These are phyloP conservation scores for Lamprotornis superbus DNA, from an alignment of 2,113 vertebrate genomes.

Conservation along the genomic window DNA sequence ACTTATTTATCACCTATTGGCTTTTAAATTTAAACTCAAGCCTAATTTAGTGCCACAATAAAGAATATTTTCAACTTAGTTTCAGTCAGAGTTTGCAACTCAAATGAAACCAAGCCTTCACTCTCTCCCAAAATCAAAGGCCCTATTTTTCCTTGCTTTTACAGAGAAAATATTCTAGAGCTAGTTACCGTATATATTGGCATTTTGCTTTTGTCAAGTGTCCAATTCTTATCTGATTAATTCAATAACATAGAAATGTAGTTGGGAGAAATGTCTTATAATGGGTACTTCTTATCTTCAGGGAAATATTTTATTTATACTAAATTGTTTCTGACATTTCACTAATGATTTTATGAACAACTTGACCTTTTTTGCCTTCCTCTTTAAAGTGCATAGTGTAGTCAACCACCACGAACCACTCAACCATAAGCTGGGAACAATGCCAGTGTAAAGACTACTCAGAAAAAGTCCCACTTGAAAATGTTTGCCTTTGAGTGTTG, in stretches of 20 bases:
- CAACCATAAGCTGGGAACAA: background rate
- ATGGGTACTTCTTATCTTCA: conserved; percentile 35
- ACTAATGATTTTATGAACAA: conserved; percentile 60
- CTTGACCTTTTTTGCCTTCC: conserved; percentile 48
- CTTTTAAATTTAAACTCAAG: background rate
- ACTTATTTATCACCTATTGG: background rate
- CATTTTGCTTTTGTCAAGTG: background rate
- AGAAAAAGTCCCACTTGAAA: background rate
- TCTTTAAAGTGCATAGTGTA: conserved; percentile 10
- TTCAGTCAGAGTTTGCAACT: background rate
- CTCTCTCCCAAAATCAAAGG: background rate
- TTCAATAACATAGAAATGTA: background rate
- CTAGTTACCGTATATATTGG: background rate
- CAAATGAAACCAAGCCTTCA: background rate
- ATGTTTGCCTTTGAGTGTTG: background rate
- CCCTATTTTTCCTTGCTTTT: background rate
- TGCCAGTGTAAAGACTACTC: background rate
- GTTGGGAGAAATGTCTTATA: conserved; percentile 23
- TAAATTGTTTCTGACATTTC: conserved; percentile 67
- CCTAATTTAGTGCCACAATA: background rate
- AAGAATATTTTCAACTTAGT: background rate
- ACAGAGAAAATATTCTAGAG: background rate
- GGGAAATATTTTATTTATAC: conserved; percentile 11
- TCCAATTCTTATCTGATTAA: background rate
- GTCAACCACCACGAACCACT: conserved; percentile 32